Base-by-base conservation (phyloP, 2,797 vertebrate genomes). In the Rhabdophis nuchalis region DNA sequence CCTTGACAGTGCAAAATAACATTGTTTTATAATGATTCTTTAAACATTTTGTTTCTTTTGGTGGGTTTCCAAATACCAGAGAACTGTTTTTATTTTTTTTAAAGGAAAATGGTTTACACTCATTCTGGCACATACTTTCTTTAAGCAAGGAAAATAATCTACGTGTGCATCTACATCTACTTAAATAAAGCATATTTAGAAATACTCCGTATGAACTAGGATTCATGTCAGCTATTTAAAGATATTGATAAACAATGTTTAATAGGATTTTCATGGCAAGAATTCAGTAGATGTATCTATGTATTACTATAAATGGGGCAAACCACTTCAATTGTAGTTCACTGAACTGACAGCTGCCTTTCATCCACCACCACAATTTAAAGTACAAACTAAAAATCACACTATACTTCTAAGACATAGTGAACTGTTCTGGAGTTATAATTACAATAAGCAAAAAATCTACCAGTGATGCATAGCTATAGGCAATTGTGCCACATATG, bases 101-200 rank as follows among this genome's bases (percentile, higher is more conserved):
- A 2, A 90, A 89, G 60, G 32, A 52, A 92, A 54, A 41, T 18
- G 36, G 46, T 93, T 96, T 95, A 96, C 94, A 97, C 95, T 96
- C 96, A 96, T 96, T 96, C 96, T 95, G 23, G 77, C 87, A 96
- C 93, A 94, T 96, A 97, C 95, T 91, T 91, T 93, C 92, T 93
- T 97, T 96, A 95, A 68, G 89, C 54, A 94, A 56, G n/a, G 12
- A 88, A 89, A 56, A 50, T 20, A 93, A 61, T 93, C 85, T 96
- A 68, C 2, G 9, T 77, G 18, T 77, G 10, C 77, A 82, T 94
- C 95, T 91, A 27, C 91, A 94, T 94, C 92, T 50, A 95, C 94
- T 95, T 96, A 96, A 94, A 93, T 89, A 89, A 92, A 96, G 72
- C 94, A 46, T 46, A 91, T 96, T 16, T n/a, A n/a, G 18, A 29